These are phyloP conservation scores for Aldabrachelys gigantea DNA, from an alignment of 2,113 vertebrate species.

Conservation along the genomic window DNA sequence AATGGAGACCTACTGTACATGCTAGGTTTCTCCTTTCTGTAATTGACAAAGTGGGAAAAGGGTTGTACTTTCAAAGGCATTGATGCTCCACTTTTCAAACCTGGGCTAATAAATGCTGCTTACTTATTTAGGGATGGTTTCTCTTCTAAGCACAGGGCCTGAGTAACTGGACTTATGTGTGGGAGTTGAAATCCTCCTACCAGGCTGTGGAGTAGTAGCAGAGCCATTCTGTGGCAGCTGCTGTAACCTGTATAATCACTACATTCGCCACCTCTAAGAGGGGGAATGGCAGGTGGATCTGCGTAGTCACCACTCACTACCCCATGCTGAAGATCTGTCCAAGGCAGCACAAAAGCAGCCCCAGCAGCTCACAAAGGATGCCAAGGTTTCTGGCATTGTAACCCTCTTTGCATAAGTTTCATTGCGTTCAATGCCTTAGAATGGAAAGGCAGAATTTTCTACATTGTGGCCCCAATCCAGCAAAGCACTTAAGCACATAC, in stretches of 20 bases:
- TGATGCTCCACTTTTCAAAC: neutral
- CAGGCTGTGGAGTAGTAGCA: neutral
- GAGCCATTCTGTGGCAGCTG: neutral
- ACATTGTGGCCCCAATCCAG: neutral
- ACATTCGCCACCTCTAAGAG: neutral
- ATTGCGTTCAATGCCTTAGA: neutral
- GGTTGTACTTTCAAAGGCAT: neutral
- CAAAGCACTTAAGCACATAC: neutral
- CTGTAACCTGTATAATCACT: neutral
- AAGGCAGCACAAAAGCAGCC: neutral
- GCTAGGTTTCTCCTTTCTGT: neutral
- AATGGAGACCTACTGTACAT: neutral
- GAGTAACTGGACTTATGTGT: neutral
- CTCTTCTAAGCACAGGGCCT: neutral
- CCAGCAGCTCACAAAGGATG: neutral
- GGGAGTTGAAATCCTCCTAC: neutral
- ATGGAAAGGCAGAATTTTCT: neutral
- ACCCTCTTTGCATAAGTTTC: neutral
- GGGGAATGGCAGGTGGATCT: neutral
- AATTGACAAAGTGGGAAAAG: neutral
- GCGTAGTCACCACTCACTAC: neutral
- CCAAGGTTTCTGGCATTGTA: neutral
- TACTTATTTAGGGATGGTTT: neutral
- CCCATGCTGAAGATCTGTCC: neutral
- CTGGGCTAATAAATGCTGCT: neutral